Base-by-base conservation (phyloP, 2,888 invertebrate genomes). In the Tipula unca region DNA sequence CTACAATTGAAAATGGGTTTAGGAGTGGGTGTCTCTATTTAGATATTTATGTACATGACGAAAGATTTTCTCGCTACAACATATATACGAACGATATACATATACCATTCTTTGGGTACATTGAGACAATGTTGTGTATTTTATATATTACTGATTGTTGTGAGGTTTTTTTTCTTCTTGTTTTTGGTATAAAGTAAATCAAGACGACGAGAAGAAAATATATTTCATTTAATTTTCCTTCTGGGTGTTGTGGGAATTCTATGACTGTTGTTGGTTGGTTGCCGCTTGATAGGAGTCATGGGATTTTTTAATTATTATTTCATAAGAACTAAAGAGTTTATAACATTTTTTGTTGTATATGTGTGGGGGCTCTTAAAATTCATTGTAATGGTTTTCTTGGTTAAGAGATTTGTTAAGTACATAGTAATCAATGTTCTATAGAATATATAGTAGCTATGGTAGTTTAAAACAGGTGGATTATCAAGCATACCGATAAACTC, bases 221-320 rank as follows among this genome's bases (percentile, higher is more conserved):
- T 69, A 69, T 69, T 69, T 69, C 69, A 69, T 69, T 69, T 69
- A 25, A 69, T 69, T 25, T 69, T 69, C 25, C 69, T 69, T 69
- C 25, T 69, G 69, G 69, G 69, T 69, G 25, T 69, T 69, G 25
- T 69, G 69, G 69, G 69, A 69, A 69, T 69, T 69, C 20, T 69
- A 69, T 69, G 69, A 69, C 69, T 69, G 25, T 69, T 69, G 69
- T 69, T 69, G 25, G n/a, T 48, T 48, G 17, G 69, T 69, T 69
- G 10, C 8, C 8, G 69, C 25, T 69, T 69, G 69, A 69, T 69
- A 69, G 69, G 69, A 69, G 69, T 69, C 69, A 25, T 10, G 69
- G 69, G 69, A 69, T 69, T 69, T 69, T 69, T 69, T 69, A 69
- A 69, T 69, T 69, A 69, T 69, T 69, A 69, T 69, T 69, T 3